Conservation (phyloP, 2,797 vertebrate genomes). For the Setipinna tenuifilis region DNA sequence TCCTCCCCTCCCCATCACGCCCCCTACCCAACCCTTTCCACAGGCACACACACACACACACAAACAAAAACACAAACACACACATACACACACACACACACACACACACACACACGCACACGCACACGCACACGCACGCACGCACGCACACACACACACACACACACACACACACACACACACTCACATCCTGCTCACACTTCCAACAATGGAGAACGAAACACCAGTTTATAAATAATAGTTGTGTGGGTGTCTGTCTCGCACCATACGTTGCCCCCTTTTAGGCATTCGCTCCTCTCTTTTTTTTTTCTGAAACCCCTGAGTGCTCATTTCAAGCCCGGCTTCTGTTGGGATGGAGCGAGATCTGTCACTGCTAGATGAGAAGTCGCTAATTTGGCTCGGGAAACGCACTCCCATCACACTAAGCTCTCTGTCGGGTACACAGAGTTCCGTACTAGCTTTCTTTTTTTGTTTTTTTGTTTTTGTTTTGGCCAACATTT, state of each 20-base stretch:
- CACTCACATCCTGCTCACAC: not conserved
- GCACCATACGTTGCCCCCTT: not conserved
- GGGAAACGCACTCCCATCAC: not conserved
- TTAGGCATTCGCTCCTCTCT: not conserved
- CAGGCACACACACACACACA: no score
- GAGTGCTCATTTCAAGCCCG: not conserved
- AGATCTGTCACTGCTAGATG: not conserved
- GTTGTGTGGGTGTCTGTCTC: not conserved
- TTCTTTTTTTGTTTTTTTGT: no score
- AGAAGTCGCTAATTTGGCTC: not conserved
- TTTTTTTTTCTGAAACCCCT: not conserved
- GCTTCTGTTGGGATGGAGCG: not conserved
- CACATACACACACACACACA: no score
- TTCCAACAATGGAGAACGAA: not conserved
- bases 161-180: no score
- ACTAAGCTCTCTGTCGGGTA: not conserved
- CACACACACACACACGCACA: no score
- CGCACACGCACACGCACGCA: no score
- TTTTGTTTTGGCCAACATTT: not conserved
- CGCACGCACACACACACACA: no score
- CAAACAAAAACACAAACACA: no score
- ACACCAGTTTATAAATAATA: constrained; percentile 15
- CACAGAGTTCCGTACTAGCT: not conserved
- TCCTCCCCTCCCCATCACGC: no score
- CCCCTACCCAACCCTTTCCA: no score